Percentiles rank a stretch among this genome's conserved stretches.
phyloP scores from a whole-genome alignment of 2,113 vertebrate species.

The Microtus oregoni region DNA sequence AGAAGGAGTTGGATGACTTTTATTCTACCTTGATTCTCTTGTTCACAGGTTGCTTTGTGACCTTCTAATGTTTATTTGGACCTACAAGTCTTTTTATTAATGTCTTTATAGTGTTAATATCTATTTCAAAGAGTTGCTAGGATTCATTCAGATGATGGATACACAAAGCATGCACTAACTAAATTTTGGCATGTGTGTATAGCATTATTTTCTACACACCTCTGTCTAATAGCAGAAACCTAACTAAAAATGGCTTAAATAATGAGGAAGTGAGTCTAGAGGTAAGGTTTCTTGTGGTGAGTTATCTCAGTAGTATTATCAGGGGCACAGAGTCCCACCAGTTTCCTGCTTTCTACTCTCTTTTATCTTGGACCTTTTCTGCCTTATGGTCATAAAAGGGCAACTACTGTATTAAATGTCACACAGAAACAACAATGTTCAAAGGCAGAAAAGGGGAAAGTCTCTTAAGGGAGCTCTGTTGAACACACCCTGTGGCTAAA shows the following conservation, averaged over 20 bases:
- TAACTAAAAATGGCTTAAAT: conserved; percentile 57
- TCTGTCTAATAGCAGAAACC: conserved; percentile 60
- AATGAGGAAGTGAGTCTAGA: conserved; percentile 57
- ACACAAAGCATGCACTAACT: conserved; percentile 10
- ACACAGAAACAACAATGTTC: not conserved
- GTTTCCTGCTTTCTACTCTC: conserved; percentile 3
- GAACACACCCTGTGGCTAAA: not conserved
- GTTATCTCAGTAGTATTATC: conserved; percentile 17
- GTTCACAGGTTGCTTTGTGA: conserved; percentile 21
- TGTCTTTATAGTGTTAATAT: conserved; percentile 50
- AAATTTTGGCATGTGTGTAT: conserved; percentile 40
- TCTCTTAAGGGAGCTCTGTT: not conserved
- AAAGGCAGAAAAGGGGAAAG: not conserved
- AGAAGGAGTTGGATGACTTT: conserved; percentile 3
- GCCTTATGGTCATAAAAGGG: not conserved
- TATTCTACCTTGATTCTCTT: conserved; percentile 44
- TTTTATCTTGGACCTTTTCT: conserved; percentile 20
- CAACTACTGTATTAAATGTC: conserved; percentile 7
- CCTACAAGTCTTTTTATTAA: not conserved
- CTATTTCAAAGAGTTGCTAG: conserved; percentile 35
- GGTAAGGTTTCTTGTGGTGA: not conserved
- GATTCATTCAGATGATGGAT: conserved; percentile 54
- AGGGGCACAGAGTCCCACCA: not conserved
- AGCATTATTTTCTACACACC: conserved; percentile 64
- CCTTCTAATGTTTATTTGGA: conserved; percentile 56